Evolutionary conservation across 2,888 invertebrate genomes (phyloP).

Genomic region (Acanthopleura granulata): DNA sequence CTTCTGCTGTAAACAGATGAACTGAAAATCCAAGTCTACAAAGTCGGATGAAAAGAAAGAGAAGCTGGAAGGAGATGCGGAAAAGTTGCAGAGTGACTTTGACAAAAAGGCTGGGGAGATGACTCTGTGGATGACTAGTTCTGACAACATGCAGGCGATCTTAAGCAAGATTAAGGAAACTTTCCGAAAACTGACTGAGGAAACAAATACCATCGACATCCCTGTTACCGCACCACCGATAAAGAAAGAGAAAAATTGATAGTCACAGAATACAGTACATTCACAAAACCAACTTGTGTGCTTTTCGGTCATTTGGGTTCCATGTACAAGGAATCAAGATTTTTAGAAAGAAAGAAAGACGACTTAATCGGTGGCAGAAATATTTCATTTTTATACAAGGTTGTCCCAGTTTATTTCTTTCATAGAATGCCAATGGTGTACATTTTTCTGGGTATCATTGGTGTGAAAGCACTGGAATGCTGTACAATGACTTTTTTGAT

Average conservation of each 20-base stretch:
- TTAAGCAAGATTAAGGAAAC: background rate
- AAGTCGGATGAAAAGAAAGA: conserved; percentile 75
- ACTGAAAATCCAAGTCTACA: conserved; percentile 74
- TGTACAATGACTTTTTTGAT: too few relatives aligned
- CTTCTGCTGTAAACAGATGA: conserved; percentile 63
- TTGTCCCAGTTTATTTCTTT: too few relatives aligned
- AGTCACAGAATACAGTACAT: too few relatives aligned
- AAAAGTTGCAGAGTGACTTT: background rate
- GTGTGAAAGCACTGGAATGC: too few relatives aligned
- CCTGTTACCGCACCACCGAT: background rate
- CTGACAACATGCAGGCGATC: background rate
- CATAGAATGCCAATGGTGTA: too few relatives aligned
- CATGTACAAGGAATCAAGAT: too few relatives aligned
- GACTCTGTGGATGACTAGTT: background rate
- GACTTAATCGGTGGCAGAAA: too few relatives aligned
- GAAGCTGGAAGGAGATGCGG: conserved; percentile 75
- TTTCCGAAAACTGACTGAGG: background rate
- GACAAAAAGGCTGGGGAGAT: background rate
- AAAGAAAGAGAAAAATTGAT: background rate
- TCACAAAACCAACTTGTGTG: too few relatives aligned
- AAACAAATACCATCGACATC: background rate
- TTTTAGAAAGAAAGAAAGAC: too few relatives aligned
- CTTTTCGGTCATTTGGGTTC: too few relatives aligned
- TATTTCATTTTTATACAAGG: too few relatives aligned
- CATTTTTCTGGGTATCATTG: too few relatives aligned